Evolutionary conservation across 2,797 vertebrate species (phyloP), one percentile per base, ranked within the genome.

Genomic region (Spea hammondii): DNA sequence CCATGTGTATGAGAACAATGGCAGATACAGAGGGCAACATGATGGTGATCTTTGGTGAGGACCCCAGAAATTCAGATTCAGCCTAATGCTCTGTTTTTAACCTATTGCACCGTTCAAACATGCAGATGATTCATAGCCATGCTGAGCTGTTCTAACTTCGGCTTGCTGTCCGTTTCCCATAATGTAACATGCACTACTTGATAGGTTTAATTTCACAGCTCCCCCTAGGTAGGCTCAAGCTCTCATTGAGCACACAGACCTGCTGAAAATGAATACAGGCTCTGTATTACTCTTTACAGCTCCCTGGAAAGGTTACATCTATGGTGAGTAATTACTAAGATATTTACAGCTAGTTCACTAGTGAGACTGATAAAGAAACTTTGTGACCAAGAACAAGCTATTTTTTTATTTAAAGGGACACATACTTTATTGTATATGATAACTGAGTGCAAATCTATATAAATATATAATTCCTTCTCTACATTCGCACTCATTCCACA

Each of bases 271-370:
- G 8, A 53, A 77, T 70, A 11, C 51, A 4, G 65, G 60, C 46
- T 14, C 68, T 59, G 8, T 54, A 53, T 10, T 54, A 57, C 47
- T 67, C 51, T 10, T 11, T 65, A 70, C 75, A 48, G 32, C 14
- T 68, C 59, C 45, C 8, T 55, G 66, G 10, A 79, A 64, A 49
- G 51, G 66, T 65, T 70, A 17, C 46, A 6, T 65, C 45, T 49
- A 57, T 73, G 7, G 45, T 79, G 77, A 79, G 3, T 73, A 70
- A 79, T 79, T 79, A 64, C 77, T 57, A 54, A 73, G 45, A 45
- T 70, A 57, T 71, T 13, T 65, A 8, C 66, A 80, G n/a, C 59
- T 70, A 80, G 51, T 53, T 79, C 57, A 65, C 76, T 65, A 51
- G 6, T 53, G 73, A 79, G 65, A 66, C 66, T 69, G n/a, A 70